phyloP scores from a whole-genome alignment of 1,140 invertebrate genomes.

The Aleiodes sp. region DNA sequence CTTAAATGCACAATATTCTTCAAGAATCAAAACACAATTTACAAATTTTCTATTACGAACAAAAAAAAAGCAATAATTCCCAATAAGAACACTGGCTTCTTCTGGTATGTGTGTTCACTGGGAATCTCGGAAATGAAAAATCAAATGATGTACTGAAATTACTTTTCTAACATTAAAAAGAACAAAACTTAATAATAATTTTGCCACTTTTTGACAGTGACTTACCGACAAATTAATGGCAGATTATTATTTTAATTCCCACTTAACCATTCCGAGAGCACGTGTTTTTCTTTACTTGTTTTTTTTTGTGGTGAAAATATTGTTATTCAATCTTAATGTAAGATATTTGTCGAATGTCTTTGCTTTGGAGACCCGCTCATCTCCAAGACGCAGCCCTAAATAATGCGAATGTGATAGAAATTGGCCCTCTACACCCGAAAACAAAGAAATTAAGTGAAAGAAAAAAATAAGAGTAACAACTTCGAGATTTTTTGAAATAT shows the following conservation, averaged over 20 bases:
- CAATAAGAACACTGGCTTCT: neutral
- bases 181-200: neutral
- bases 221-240: too few relatives aligned
- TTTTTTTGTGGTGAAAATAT: too few relatives aligned
- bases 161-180: neutral
- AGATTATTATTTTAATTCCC: neutral
- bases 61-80: neutral
- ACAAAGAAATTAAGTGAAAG: neutral
- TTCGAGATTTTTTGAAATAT: neutral
- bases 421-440: too few relatives aligned
- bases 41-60: neutral
- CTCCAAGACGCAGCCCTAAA: constrained; percentile 3
- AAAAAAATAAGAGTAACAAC: neutral
- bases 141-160: too few relatives aligned
- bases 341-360: constrained; percentile 6
- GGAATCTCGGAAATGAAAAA: too few relatives aligned
- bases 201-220: too few relatives aligned
- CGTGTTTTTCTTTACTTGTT: neutral
- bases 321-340: constrained; percentile 2
- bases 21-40: neutral
- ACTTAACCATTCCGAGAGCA: neutral
- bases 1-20: neutral
- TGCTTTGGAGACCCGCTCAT: neutral
- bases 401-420: too few relatives aligned
- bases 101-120: neutral